Percentiles rank a stretch among this genome's conserved stretches.
These are phyloP conservation scores for Apis dorsata DNA, from an alignment of 1,140 invertebrate genomes.

Conservation along the genomic window DNA sequence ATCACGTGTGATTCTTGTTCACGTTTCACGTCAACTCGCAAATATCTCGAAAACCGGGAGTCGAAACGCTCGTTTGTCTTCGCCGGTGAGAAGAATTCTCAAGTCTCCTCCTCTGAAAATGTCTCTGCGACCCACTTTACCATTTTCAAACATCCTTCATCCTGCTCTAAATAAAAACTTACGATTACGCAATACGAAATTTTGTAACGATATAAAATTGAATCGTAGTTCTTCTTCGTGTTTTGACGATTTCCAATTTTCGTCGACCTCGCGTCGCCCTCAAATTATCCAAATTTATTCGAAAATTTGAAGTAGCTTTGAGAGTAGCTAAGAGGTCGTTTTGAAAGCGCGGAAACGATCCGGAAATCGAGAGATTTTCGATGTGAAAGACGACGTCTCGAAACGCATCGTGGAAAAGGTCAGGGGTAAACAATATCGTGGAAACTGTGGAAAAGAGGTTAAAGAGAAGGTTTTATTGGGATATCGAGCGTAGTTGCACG, in stretches of 20 bases:
- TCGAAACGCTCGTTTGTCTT: conserved; percentile 26
- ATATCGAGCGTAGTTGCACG: conserved; percentile 5
- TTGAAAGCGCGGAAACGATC: not conserved
- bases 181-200: no score
- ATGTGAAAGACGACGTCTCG: not conserved
- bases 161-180: not conserved
- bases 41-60: conserved; percentile 12
- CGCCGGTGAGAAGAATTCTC: not conserved
- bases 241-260: no score
- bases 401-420: conserved; percentile 10
- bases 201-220: no score
- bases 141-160: not conserved
- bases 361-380: not conserved
- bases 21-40: conserved; percentile 1
- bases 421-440: conserved; percentile 28
- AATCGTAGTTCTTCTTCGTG: no score
- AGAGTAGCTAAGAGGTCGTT: no score
- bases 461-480: not conserved
- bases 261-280: no score
- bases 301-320: not conserved
- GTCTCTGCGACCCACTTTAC: not conserved
- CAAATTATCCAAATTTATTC: not conserved
- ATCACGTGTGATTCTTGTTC: not conserved
- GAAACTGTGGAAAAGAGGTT: no score
- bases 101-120: not conserved